Conservation (phyloP, 2,797 vertebrate genomes). For the Eutrigla gurnardus region DNA sequence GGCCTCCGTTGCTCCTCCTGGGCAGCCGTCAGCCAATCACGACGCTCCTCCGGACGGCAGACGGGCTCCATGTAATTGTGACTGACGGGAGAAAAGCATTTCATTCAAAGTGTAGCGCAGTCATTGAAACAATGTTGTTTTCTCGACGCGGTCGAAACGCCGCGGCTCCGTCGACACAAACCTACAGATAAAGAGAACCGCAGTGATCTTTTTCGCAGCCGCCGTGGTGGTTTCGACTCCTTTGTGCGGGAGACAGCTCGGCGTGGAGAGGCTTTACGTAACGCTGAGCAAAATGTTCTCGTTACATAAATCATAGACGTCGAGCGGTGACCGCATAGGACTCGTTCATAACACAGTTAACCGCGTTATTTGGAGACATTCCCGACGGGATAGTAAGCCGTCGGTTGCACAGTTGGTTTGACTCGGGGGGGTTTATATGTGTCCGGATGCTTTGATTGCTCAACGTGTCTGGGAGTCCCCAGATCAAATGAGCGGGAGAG, state of each 20-base stretch:
- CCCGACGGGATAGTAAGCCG: neutral
- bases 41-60: constrained; percentile 37
- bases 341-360: too few species aligned
- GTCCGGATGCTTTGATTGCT: neutral
- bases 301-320: constrained; percentile 73
- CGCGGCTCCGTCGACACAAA: neutral
- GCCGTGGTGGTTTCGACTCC: neutral
- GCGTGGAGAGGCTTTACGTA: constrained; percentile 60
- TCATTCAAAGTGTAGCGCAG: constrained; percentile 81
- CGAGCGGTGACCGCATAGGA: constrained; percentile 11
- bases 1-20: constrained; percentile 7
- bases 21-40: constrained; percentile 61
- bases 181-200: neutral
- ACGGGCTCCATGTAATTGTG: constrained; percentile 65
- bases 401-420: neutral
- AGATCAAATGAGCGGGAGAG: neutral
- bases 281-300: constrained; percentile 52
- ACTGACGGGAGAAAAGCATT: constrained; percentile 75
- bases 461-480: neutral
- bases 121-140: constrained; percentile 55
- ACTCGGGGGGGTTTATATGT: neutral
- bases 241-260: neutral
- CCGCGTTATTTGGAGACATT: neutral
- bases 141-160: constrained; percentile 20
- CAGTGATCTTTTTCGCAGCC: neutral